These are phyloP conservation scores for Enteromius viviparus DNA, from an alignment of 2,797 vertebrate genomes.

Conservation along the genomic window DNA sequence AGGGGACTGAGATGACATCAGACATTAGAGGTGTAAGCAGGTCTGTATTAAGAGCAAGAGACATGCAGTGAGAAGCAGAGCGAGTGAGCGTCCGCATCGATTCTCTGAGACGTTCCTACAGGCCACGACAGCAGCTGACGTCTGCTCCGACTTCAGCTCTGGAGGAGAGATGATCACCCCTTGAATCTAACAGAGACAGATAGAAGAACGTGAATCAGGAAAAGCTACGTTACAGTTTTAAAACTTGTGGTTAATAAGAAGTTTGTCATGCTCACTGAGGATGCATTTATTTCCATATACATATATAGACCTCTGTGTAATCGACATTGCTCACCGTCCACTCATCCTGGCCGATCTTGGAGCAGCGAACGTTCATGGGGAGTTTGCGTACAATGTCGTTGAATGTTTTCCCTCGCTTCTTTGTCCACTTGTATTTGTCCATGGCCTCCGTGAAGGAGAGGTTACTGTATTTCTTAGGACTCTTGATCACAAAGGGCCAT, in stretches of 20 bases:
- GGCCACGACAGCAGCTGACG: constrained; percentile 43
- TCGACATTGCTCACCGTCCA: constrained; percentile 82
- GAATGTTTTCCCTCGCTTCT: constrained; percentile 80
- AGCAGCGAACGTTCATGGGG: constrained; percentile 83
- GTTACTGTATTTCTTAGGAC: constrained; percentile 87
- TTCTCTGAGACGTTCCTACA: constrained; percentile 35
- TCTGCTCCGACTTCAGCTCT: constrained; percentile 71
- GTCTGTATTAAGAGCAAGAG: constrained; percentile 38
- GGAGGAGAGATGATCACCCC: constrained; percentile 82
- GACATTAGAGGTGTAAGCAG: constrained; percentile 17
- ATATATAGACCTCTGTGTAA: not conserved
- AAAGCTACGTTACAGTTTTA: not conserved
- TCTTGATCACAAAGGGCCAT: constrained; percentile 90
- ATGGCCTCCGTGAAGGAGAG: constrained; percentile 88
- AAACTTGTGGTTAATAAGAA: not conserved
- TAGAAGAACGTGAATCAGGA: not conserved
- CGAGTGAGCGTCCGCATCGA: not conserved
- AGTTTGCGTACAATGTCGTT: constrained; percentile 82
- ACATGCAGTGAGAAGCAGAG: not conserved
- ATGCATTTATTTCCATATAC: not conserved
- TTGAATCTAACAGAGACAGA: constrained; percentile 77
- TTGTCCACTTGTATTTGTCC: constrained; percentile 88
- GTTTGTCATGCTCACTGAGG: not conserved
- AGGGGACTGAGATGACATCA: constrained; percentile 3
- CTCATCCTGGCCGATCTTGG: constrained; percentile 82